Evolutionary conservation across 2,888 invertebrate species (phyloP).

Genomic region (Microplitis manilae): DNA sequence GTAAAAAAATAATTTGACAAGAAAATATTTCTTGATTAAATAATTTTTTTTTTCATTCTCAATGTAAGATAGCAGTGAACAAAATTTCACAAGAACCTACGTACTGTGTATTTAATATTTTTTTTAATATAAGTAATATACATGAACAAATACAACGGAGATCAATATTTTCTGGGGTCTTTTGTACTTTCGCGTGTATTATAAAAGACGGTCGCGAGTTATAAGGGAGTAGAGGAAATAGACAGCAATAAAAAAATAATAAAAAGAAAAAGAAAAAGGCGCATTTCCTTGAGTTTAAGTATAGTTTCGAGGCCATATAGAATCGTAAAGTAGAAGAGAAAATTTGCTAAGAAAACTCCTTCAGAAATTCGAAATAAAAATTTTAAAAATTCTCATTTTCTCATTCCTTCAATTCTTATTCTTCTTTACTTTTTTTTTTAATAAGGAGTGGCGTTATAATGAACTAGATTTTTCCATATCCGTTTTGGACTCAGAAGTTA

Average conservation of each 20-base stretch:
- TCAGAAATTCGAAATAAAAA: background rate
- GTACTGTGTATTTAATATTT: background rate
- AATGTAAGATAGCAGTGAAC: background rate
- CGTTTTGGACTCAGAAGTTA: background rate
- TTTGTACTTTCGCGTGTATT: conserved; percentile 23
- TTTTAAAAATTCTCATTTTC: background rate
- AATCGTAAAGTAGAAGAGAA: conserved; percentile 43
- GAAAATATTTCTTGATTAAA: too few species aligned
- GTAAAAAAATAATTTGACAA: too few species aligned
- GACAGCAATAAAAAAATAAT: conserved; percentile 25
- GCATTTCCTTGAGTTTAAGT: conserved; percentile 52
- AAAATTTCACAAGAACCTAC: background rate
- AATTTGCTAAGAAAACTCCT: conserved; percentile 13
- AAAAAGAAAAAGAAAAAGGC: conserved; percentile 47
- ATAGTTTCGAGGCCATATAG: conserved; percentile 56
- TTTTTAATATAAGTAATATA: background rate
- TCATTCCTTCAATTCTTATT: background rate
- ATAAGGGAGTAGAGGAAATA: conserved; percentile 39
- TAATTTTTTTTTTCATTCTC: too few species aligned
- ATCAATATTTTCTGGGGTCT: conserved; percentile 31
- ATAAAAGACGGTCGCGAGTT: conserved; percentile 35
- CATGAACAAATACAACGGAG: conserved; percentile 11
- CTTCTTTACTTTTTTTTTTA: background rate
- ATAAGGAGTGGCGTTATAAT: conserved; percentile 29
- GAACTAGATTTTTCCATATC: conserved; percentile 26